Percentiles rank a stretch among this genome's conserved stretches.
Conservation (phyloP, 2,888 invertebrate genomes). For the Tenthredo mesomela region DNA sequence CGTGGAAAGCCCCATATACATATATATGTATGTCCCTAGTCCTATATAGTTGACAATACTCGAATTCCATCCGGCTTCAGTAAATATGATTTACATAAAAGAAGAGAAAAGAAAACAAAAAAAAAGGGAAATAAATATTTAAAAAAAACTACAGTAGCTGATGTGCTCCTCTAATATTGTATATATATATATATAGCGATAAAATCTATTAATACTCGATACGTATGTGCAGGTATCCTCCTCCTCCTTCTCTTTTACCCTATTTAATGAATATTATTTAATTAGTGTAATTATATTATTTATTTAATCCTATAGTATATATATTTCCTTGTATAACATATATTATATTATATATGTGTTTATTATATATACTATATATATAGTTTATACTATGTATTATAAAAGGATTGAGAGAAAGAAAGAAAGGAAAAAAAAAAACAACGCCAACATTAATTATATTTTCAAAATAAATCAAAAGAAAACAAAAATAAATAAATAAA, state of each 20-base stretch:
- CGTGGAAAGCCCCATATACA: no score
- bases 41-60: conserved; percentile 67
- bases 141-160: background rate
- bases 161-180: background rate
- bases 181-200: no score
- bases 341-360: background rate
- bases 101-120: no score
- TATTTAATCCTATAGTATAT: background rate
- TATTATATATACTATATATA: background rate
- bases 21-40: conserved; percentile 52
- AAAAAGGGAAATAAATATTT: background rate
- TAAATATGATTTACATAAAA: background rate
- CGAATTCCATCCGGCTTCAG: conserved; percentile 66
- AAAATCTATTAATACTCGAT: conserved; percentile 5
- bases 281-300: conserved; percentile 23
- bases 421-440: background rate
- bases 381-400: background rate
- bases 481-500: background rate
- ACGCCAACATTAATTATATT: conserved; percentile 60
- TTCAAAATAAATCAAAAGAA: conserved; percentile 63
- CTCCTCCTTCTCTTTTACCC: background rate
- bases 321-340: background rate
- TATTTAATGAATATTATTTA: background rate
- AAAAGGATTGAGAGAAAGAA: background rate
- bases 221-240: conserved; percentile 30